These are phyloP conservation scores for Melanogrammus aeglefinus DNA, from an alignment of 2,797 vertebrate genomes.

Conservation along the genomic window DNA sequence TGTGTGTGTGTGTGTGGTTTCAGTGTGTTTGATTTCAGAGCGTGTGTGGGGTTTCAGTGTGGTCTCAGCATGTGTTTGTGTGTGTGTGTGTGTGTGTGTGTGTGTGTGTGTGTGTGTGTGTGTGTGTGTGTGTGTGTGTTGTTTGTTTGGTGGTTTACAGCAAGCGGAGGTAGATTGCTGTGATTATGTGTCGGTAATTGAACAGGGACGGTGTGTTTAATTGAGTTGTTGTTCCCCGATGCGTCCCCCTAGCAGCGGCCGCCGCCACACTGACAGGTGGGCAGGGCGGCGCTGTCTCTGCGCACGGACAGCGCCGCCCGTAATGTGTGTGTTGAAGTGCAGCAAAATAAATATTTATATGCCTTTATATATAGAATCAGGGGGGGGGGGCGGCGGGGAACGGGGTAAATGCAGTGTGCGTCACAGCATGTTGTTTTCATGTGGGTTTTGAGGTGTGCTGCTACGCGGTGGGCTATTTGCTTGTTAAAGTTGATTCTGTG, in stretches of 20 bases:
- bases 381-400: neutral
- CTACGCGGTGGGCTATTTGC: neutral
- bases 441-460: neutral
- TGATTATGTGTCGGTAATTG: slow-evolving; percentile 78
- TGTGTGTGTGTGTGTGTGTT: slow-evolving; percentile 23
- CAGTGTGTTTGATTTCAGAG: slow-evolving; percentile 12
- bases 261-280: slow-evolving; percentile 63
- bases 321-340: too few relatives aligned
- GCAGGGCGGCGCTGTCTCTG: slow-evolving; percentile 39
- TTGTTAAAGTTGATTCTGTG: slow-evolving; percentile 18
- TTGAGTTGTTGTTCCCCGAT: slow-evolving; percentile 75
- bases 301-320: slow-evolving; percentile 16
- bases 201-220: slow-evolving; percentile 77
- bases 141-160: slow-evolving; percentile 61
- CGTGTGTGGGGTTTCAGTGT: neutral
- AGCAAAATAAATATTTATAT: slow-evolving; percentile 2
- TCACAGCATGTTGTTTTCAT: neutral
- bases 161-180: slow-evolving; percentile 71
- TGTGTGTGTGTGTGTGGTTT: slow-evolving; percentile 11
- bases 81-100: slow-evolving; percentile 26
- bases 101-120: slow-evolving; percentile 22
- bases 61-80: neutral
- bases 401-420: neutral
- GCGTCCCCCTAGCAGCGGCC: slow-evolving; percentile 59
- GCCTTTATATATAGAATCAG: neutral